Percentiles rank a stretch among this genome's conserved stretches.
Evolutionary conservation across 1,140 invertebrate genomes (phyloP).

Genomic region (Anastrepha obliqua): DNA sequence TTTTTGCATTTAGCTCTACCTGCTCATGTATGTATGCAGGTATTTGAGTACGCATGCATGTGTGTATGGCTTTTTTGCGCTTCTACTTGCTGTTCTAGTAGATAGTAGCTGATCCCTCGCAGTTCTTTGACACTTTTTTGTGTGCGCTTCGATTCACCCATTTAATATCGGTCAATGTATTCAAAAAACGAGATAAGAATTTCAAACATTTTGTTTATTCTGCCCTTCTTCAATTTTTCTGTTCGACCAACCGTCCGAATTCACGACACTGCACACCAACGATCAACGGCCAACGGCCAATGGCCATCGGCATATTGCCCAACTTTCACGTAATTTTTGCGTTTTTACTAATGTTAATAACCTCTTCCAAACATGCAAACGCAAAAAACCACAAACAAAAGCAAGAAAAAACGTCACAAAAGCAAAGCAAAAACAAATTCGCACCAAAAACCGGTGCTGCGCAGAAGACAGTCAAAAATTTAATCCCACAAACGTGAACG

Average conservation of each 20-base stretch:
- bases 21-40: neutral
- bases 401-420: neutral
- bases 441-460: neutral
- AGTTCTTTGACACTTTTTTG: conserved; percentile 32
- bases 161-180: conserved; percentile 73
- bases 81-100: neutral
- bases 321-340: conserved; percentile 73
- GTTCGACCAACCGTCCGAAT: neutral
- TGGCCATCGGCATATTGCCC: conserved; percentile 63
- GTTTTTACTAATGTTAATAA: conserved; percentile 55
- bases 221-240: conserved; percentile 55
- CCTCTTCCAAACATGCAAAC: conserved; percentile 11
- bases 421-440: neutral
- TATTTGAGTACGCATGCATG: neutral
- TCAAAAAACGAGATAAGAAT: conserved; percentile 71
- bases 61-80: neutral
- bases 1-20: neutral
- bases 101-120: conserved; percentile 3
- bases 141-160: conserved; percentile 59
- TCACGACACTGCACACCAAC: neutral
- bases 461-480: neutral
- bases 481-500: too few relatives aligned
- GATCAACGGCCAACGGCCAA: neutral
- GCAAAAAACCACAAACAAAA: conserved; percentile 10
- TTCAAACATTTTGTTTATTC: conserved; percentile 69